phyloP scores from a whole-genome alignment of 2,113 vertebrate genomes.

The Cyanistes caeruleus region DNA sequence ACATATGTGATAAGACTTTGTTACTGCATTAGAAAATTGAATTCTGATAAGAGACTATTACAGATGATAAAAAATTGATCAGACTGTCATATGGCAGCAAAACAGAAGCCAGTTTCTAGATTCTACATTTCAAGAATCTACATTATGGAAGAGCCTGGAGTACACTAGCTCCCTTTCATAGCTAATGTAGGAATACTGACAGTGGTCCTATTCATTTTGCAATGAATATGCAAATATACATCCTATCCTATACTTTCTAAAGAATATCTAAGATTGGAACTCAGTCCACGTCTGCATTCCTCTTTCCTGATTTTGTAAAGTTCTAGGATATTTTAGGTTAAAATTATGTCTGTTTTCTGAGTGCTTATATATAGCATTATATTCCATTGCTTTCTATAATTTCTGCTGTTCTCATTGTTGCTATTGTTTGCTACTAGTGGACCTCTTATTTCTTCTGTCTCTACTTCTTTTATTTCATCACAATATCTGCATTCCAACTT shows the following conservation, averaged over 20 bases:
- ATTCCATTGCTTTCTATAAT: background rate
- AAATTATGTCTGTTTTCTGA: background rate
- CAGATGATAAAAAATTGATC: background rate
- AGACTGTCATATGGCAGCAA: background rate
- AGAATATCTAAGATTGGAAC: background rate
- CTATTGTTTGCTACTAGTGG: background rate
- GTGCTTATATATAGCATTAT: background rate
- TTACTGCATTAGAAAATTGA: conserved; percentile 22
- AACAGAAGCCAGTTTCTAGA: background rate
- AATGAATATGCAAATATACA: too few relatives aligned
- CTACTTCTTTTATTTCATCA: background rate
- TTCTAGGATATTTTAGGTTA: background rate
- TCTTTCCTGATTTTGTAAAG: background rate
- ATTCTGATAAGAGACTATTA: background rate
- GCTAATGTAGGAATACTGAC: background rate
- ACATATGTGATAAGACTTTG: background rate
- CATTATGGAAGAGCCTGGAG: background rate
- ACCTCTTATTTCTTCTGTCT: background rate
- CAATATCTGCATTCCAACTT: background rate
- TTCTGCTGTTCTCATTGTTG: background rate
- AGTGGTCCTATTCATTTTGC: background rate
- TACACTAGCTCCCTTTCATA: background rate
- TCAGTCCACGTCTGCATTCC: background rate
- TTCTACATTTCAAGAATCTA: background rate
- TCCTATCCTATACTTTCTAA: too few relatives aligned